Evolutionary conservation across 2,113 vertebrate genomes (phyloP), one percentile per base, ranked within the genome.

Genomic region (Myocastor coypus): DNA sequence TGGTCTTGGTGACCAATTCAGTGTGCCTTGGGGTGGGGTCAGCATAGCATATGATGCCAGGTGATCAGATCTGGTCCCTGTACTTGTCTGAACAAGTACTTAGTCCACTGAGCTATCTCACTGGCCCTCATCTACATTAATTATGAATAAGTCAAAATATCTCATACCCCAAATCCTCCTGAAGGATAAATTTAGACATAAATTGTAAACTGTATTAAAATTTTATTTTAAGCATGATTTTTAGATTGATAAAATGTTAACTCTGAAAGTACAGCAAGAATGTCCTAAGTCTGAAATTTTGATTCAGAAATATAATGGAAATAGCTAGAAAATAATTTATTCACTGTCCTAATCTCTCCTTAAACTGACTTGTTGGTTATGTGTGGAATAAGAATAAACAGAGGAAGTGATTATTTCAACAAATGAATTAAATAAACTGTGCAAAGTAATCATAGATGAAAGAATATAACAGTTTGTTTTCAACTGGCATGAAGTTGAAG

Each of bases 391-490:
- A 89, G 83, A 92, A 94, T 92, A 95, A 94, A 92, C 83, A 91
- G 78, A 97, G 88, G 91, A 87, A 93, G 77, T 81, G 34, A 46
- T 80, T 91, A 50, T 95, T 81, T 96, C 94, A 94, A 83, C 89
- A 94, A 83, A 84, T 10, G 40, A 92, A 90, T 96, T 83, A 88
- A 95, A 95, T 94, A 90, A 85, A 88, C 30, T 86, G 8, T 87
- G 19, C 64, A 89, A 42, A 66, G 50, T 88, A 93, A 95, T 91
- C 92, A 32, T 85, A 94, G 86, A 64, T 81, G 83, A 92, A 96
- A 83, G 85, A 78, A 42, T 75, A 10, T 61, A 61, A 80, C 71
- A 94, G 52, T 92, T 66, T 83, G 22, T 73, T 96, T 91, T 94
- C 71, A 90, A 5, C 40, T 68, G 61, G 57, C 55, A 5, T 55